Percentiles rank a stretch among this genome's conserved stretches.
Evolutionary conservation across 1,140 invertebrate species (phyloP).

Genomic region (Cyrtorhinus lividipennis): DNA sequence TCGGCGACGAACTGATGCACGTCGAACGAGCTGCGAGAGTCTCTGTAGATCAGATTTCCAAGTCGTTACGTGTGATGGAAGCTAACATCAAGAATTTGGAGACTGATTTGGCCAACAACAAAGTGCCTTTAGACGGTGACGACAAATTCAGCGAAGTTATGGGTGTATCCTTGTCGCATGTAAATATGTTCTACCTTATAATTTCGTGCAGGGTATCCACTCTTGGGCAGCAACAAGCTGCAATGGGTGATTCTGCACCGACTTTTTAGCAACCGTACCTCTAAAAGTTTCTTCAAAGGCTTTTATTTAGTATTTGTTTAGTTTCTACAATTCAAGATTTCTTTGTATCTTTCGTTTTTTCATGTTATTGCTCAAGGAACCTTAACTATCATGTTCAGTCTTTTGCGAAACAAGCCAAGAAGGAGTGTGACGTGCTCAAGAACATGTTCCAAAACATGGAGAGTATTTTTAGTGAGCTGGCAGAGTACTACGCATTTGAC

Average conservation of each 20-base stretch:
- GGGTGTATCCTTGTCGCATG: conserved; percentile 55
- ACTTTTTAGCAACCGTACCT: too few relatives aligned
- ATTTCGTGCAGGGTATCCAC: background rate
- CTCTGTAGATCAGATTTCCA: conserved; percentile 72
- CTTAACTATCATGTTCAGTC: conserved; percentile 32
- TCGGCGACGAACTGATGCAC: conserved; percentile 76
- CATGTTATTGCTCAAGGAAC: too few relatives aligned
- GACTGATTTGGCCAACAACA: conserved; percentile 69
- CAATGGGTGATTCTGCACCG: too few relatives aligned
- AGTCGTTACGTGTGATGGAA: conserved; percentile 74
- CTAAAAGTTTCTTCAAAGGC: too few relatives aligned
- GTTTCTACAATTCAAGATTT: too few relatives aligned
- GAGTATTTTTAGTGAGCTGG: conserved; percentile 60
- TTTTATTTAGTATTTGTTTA: too few relatives aligned
- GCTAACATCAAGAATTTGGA: conserved; percentile 70
- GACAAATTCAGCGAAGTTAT: conserved; percentile 74
- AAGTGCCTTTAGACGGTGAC: conserved; percentile 55
- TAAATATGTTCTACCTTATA: background rate
- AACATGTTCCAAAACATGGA: conserved; percentile 94
- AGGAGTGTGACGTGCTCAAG: conserved; percentile 73
- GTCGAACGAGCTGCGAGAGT: conserved; percentile 67
- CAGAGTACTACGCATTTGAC: conserved; percentile 89
- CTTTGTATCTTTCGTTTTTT: conserved; percentile 11
- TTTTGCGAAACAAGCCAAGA: conserved; percentile 63
- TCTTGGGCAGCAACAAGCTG: too few relatives aligned